Percentiles rank a stretch among this genome's conserved stretches.
phyloP scores from a whole-genome alignment of 1,140 invertebrate species.

The Bombus difficillimus region DNA sequence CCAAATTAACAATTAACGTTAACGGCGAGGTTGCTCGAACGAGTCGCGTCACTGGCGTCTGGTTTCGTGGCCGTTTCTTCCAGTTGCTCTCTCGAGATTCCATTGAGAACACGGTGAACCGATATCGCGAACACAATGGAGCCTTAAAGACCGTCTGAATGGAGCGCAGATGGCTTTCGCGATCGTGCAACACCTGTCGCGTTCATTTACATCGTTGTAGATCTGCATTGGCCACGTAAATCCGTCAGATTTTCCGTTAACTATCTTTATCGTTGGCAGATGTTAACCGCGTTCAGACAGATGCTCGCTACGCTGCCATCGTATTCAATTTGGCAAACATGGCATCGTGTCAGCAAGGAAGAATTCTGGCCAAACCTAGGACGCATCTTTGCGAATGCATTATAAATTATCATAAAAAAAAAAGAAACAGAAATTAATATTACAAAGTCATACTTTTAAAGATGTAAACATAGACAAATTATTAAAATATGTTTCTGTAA shows the following conservation, averaged over 20 bases:
- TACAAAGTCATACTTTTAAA: too few species aligned
- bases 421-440: too few species aligned
- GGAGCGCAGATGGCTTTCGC: conserved; percentile 29
- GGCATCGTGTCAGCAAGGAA: too few species aligned
- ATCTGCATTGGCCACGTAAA: not conserved
- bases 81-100: conserved; percentile 5
- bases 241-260: not conserved
- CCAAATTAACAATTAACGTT: not conserved
- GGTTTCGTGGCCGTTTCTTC: not conserved
- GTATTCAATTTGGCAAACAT: too few species aligned
- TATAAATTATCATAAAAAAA: too few species aligned
- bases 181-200: conserved; percentile 38
- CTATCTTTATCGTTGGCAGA: not conserved
- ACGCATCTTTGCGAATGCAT: too few species aligned
- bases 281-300: conserved; percentile 14
- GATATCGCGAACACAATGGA: conserved; percentile 9
- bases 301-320: not conserved
- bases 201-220: not conserved
- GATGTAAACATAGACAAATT: too few species aligned
- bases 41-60: too few species aligned
- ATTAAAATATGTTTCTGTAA: too few species aligned
- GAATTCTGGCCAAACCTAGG: too few species aligned
- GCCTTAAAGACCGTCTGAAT: not conserved
- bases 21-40: too few species aligned
- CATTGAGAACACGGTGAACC: not conserved